Evolutionary conservation across 2,113 vertebrate species (phyloP), one percentile per base, ranked within the genome.

Genomic region (Charadrius vociferus): DNA sequence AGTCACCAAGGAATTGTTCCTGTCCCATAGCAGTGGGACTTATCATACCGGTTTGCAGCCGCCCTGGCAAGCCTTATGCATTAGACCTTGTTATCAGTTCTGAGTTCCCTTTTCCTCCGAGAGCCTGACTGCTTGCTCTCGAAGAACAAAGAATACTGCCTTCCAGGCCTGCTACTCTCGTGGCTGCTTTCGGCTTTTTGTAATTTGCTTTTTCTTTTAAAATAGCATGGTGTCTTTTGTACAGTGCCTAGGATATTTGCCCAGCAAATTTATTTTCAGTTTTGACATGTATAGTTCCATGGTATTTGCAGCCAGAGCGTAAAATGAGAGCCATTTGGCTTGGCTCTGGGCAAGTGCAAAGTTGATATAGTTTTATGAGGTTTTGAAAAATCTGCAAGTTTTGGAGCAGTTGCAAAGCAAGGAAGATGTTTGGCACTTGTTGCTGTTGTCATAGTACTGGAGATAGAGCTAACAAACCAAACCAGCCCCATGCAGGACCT

Each of bases 311-410:
- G 36, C 39, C 36, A 14, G 37, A 70, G 43, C 13, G 37, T 17
- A 45, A 72, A 68, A 58, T 1, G 11, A 67, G 55, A 52, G 37
- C 29, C 4, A 0, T 29, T 65, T 83, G 19, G 49, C 11, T 37
- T 59, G 58, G 34, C 58, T 62, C 3, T n/a, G 30, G 27, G 13
- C 29, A 65, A 32, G 41, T 16, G 22, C 14, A 27, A 45, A 68
- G 49, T 16, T 37, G 49, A 6, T 18, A 3, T 0, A 0, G 8
- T 55, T 87, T 72, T 39, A 21, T 24, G 34, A 70, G 21, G 14
- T 61, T 52, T n/a, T n/a, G 22, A 30, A 66, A 78, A 90, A 61
- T 26, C 24, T 65, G 2, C 0, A 5, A 0, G 17, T 26, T 68
- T 41, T 32, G 78, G 32, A 70, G 36, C 53, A 27, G 21, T 41